phyloP scores from a whole-genome alignment of 2,797 vertebrate genomes.

The Galagoides demidoff region DNA sequence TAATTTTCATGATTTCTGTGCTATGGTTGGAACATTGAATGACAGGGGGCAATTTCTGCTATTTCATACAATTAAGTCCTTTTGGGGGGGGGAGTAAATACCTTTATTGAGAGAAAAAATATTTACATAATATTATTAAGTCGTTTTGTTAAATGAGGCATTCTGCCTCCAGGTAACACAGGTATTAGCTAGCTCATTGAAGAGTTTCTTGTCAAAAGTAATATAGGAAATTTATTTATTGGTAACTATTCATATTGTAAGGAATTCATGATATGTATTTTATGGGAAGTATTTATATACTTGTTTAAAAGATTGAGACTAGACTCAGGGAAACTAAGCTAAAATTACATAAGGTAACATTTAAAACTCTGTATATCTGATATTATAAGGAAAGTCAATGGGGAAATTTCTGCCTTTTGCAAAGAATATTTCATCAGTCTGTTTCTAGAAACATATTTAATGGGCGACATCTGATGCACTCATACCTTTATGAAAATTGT shows the following conservation, averaged over 20 bases:
- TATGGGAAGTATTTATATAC: neutral
- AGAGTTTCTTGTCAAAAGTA: neutral
- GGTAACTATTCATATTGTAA: neutral
- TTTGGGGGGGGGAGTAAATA: too few species aligned
- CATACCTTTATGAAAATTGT: neutral
- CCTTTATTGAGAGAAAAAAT: too few species aligned
- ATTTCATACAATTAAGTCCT: neutral
- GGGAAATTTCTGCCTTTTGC: neutral
- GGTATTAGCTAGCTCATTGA: neutral
- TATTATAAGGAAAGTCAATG: neutral
- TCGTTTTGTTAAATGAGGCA: neutral
- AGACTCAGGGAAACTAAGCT: neutral
- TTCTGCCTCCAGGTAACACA: neutral
- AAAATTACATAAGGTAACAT: neutral
- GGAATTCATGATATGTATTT: neutral
- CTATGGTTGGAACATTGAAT: neutral
- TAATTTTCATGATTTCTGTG: constrained; percentile 29
- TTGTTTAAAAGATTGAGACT: neutral
- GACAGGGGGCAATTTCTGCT: neutral
- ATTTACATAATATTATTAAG: neutral
- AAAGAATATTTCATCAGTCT: neutral
- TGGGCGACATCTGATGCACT: neutral
- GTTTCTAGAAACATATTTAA: constrained; percentile 9
- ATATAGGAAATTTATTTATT: neutral
- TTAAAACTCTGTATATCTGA: neutral